Evolutionary conservation across 92 coral and sea anemone species (phyloP).

Genomic region (Zoanthus gigantus): DNA sequence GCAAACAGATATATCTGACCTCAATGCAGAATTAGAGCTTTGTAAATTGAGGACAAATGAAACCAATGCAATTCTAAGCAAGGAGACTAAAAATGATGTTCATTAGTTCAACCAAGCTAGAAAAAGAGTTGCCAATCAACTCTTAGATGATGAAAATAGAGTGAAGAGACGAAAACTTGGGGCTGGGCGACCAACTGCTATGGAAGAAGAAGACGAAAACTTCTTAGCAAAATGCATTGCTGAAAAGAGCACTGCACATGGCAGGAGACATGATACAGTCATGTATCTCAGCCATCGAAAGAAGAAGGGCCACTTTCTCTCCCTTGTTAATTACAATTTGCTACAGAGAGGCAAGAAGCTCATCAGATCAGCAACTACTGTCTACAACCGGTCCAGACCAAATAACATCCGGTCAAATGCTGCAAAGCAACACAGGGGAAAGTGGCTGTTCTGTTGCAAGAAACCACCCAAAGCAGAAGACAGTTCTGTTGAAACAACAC

Average conservation of each 20-base stretch:
- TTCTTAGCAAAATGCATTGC: constrained; percentile 51
- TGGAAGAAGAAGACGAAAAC: constrained; percentile 52
- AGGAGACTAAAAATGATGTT: neutral
- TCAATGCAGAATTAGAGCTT: constrained; percentile 16
- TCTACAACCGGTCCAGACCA: too few species aligned
- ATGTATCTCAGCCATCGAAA: too few species aligned
- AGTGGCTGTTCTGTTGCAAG: too few species aligned
- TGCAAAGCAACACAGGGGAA: too few species aligned
- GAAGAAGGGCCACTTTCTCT: too few species aligned
- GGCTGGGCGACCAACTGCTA: constrained; percentile 2
- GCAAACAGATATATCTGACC: constrained; percentile 28
- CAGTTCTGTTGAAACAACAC: too few species aligned
- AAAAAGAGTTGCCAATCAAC: constrained; percentile 25
- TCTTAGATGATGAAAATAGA: constrained; percentile 23
- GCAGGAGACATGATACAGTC: constrained; percentile 47
- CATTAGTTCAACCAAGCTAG: neutral
- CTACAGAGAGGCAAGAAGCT: too few species aligned
- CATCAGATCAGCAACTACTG: too few species aligned
- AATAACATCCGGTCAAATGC: too few species aligned
- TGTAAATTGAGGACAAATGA: constrained; percentile 1
- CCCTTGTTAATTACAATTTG: too few species aligned
- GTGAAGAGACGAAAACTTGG: constrained; percentile 15
- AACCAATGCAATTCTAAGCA: constrained; percentile 5
- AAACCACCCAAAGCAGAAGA: too few species aligned
- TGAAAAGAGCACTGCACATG: constrained; percentile 51